phyloP scores from a whole-genome alignment of 2,113 vertebrate genomes.

The Entomyzon cyanotis region DNA sequence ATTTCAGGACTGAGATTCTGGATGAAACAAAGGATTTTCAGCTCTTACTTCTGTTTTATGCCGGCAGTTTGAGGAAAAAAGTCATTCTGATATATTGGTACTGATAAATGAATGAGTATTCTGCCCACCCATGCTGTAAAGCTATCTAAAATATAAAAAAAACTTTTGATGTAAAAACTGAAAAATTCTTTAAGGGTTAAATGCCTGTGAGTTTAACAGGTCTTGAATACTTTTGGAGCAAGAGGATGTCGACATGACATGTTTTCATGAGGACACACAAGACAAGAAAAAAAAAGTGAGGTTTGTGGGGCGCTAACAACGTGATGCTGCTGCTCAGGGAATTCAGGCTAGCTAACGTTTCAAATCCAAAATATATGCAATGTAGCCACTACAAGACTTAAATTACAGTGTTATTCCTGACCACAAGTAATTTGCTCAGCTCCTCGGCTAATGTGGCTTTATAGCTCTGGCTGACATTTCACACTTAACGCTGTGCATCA shows the following conservation, averaged over 20 bases:
- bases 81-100: not conserved
- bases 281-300: not conserved
- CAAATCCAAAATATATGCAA: not conserved
- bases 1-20: not conserved
- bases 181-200: not conserved
- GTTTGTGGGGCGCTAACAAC: not conserved
- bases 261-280: not conserved
- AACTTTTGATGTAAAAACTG: not conserved
- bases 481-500: rapidly evolving
- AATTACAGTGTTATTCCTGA: not conserved
- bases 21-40: not conserved
- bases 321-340: not conserved
- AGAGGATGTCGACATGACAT: not conserved
- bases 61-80: not conserved
- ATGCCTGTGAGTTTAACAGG: not conserved
- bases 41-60: not conserved
- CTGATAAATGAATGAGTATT: not conserved
- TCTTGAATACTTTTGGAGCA: not conserved
- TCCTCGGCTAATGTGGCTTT: not conserved
- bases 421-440: not conserved
- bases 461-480: not conserved
- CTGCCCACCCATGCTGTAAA: not conserved
- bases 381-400: not conserved
- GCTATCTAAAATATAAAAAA: not conserved
- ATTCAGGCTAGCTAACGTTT: not conserved